These are phyloP conservation scores for Caligus rogercresseyi DNA, from an alignment of 1,140 invertebrate species.

Conservation along the genomic window DNA sequence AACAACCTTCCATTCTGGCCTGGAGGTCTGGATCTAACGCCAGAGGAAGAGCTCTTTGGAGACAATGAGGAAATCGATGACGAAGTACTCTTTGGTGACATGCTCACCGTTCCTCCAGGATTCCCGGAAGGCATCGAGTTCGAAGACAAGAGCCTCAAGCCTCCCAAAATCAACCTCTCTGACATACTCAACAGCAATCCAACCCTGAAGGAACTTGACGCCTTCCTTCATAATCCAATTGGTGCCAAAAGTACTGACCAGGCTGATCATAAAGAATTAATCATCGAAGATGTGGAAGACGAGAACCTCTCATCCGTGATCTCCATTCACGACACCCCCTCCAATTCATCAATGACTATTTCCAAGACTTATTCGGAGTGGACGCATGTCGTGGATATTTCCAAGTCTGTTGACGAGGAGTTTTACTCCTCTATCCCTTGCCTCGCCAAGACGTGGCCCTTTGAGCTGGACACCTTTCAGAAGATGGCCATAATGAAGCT, in stretches of 20 bases:
- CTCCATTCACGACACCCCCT: neutral
- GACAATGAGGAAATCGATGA: constrained; percentile 20
- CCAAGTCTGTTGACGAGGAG: constrained; percentile 49
- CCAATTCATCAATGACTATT: too few species aligned
- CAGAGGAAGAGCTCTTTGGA: constrained; percentile 20
- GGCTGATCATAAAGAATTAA: too few species aligned
- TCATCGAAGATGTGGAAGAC: neutral
- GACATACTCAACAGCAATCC: constrained; percentile 22
- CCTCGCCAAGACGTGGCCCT: constrained; percentile 67
- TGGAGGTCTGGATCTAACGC: constrained; percentile 47
- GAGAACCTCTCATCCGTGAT: neutral
- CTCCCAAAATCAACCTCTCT: constrained; percentile 23
- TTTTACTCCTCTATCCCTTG: constrained; percentile 64
- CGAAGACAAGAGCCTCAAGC: constrained; percentile 26
- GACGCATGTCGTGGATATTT: constrained; percentile 68
- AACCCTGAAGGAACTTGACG: constrained; percentile 20
- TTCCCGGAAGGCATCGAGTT: constrained; percentile 25
- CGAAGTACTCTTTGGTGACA: constrained; percentile 21
- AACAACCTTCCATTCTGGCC: constrained; percentile 62
- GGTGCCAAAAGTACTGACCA: too few species aligned
- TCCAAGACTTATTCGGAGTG: too few species aligned
- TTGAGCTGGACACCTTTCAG: constrained; percentile 89
- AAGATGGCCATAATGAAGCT: constrained; percentile 85
- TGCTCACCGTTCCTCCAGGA: constrained; percentile 22
- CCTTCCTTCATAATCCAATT: constrained; percentile 19